Percentiles rank a stretch among this genome's conserved stretches.
phyloP scores from a whole-genome alignment of 2,888 invertebrate species.

The Leptinotarsa rubiginosa region DNA sequence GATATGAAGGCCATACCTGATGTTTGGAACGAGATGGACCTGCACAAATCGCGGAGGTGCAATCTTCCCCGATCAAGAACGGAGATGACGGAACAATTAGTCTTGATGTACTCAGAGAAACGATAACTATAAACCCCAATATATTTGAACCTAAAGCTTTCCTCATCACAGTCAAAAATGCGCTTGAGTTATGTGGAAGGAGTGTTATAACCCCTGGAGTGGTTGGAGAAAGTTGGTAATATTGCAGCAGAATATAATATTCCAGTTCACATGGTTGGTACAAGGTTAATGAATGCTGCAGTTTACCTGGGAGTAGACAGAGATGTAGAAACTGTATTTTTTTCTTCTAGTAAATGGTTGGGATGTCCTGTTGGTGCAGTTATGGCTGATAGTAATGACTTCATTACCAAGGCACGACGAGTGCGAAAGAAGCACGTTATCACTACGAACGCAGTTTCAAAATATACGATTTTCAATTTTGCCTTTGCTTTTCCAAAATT shows the following conservation, averaged over 20 bases:
- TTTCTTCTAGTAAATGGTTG: slow-evolving; percentile 92
- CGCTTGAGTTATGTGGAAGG: slow-evolving; percentile 85
- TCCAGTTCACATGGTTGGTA: slow-evolving; percentile 92
- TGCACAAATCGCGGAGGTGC: slow-evolving; percentile 81
- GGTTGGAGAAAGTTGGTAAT: slow-evolving; percentile 78
- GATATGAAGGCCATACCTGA: slow-evolving; percentile 85
- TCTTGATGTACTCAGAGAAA: slow-evolving; percentile 74
- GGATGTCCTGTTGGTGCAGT: slow-evolving; percentile 91
- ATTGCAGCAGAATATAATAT: slow-evolving; percentile 75
- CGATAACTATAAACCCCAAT: slow-evolving; percentile 75
- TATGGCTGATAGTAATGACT: slow-evolving; percentile 79
- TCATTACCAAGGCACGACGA: slow-evolving; percentile 72
- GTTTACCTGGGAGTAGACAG: slow-evolving; percentile 75
- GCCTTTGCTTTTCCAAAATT: too few species aligned
- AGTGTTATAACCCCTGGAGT: slow-evolving; percentile 76
- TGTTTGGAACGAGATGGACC: slow-evolving; percentile 89
- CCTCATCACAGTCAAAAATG: slow-evolving; percentile 89
- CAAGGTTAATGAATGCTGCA: slow-evolving; percentile 90
- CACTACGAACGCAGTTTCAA: too few species aligned
- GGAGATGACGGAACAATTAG: slow-evolving; percentile 88
- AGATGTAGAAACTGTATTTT: slow-evolving; percentile 81
- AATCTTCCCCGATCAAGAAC: slow-evolving; percentile 78
- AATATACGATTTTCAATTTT: too few species aligned
- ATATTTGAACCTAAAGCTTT: slow-evolving; percentile 83
- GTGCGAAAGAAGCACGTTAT: too few species aligned